These are phyloP conservation scores for Alsophila aescularia DNA, from an alignment of 2,888 invertebrate species.

Conservation along the genomic window DNA sequence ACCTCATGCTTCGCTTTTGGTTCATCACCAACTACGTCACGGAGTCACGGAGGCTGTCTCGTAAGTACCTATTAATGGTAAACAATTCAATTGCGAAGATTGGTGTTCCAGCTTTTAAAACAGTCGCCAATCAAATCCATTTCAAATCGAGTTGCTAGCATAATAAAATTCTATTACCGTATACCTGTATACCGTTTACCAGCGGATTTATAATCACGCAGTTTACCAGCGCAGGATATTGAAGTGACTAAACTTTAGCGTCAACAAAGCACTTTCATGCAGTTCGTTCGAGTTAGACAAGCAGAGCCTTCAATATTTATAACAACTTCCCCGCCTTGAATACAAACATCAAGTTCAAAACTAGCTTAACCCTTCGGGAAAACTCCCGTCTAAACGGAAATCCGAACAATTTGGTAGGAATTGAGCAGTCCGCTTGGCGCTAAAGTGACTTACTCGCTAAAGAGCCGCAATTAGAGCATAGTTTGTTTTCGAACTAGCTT, in stretches of 20 bases:
- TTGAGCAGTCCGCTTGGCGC: slow-evolving; percentile 51
- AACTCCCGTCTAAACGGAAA: slow-evolving; percentile 65
- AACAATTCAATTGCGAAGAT: background rate
- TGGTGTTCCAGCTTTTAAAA: background rate
- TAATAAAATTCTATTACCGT: slow-evolving; percentile 43
- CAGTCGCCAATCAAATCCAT: slow-evolving; percentile 1
- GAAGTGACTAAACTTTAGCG: slow-evolving; percentile 63
- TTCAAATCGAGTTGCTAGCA: slow-evolving; percentile 26
- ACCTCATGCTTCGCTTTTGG: too few relatives aligned
- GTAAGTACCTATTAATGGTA: too few relatives aligned
- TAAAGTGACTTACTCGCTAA: slow-evolving; percentile 40
- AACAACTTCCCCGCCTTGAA: slow-evolving; percentile 67
- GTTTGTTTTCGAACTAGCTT: slow-evolving; percentile 34
- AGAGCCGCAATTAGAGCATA: slow-evolving; percentile 34
- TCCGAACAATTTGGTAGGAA: too few relatives aligned
- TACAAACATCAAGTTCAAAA: slow-evolving; percentile 74
- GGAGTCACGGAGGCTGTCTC: too few relatives aligned
- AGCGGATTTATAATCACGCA: slow-evolving; percentile 55
- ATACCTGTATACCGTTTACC: too few relatives aligned
- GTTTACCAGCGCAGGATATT: slow-evolving; percentile 65
- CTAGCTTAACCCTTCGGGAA: slow-evolving; percentile 71
- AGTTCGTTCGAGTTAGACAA: slow-evolving; percentile 69
- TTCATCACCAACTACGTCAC: too few relatives aligned
- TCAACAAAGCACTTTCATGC: slow-evolving; percentile 74
- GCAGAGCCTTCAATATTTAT: slow-evolving; percentile 72